Evolutionary conservation across 2,113 vertebrate species (phyloP).

Genomic region (Hystrix cristata): DNA sequence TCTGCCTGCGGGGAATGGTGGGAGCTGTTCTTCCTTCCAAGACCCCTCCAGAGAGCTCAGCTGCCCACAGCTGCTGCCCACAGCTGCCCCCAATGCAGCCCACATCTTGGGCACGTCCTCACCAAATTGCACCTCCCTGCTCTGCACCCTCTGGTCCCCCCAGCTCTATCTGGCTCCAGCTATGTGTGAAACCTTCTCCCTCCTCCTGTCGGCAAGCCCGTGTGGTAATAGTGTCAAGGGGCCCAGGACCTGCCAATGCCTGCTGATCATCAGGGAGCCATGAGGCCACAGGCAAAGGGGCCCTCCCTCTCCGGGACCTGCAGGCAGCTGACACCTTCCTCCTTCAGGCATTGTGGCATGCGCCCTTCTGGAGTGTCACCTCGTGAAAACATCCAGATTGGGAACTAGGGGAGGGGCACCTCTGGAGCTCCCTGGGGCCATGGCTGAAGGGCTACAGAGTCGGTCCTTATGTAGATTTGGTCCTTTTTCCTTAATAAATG

Average conservation of each 20-base stretch:
- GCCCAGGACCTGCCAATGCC: fast-evolving
- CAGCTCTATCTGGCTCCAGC: too few relatives aligned
- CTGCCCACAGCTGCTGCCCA: neutral
- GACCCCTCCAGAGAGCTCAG: neutral
- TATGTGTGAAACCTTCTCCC: neutral
- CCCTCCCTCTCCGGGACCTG: neutral
- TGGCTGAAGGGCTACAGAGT: neutral
- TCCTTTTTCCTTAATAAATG: neutral
- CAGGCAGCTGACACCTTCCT: neutral
- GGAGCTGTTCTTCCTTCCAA: neutral
- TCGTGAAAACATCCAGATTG: neutral
- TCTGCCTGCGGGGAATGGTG: neutral
- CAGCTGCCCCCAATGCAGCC: fast-evolving
- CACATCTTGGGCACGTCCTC: neutral
- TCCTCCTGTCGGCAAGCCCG: too few relatives aligned
- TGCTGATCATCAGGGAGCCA: neutral
- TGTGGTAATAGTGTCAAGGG: too few relatives aligned
- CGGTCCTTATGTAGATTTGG: neutral
- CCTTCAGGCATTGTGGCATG: neutral
- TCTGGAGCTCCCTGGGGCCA: neutral
- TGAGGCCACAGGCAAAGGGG: neutral
- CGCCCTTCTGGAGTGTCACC: neutral
- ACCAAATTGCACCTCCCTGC: neutral
- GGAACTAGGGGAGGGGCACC: neutral
- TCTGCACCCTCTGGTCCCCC: neutral